Evolutionary conservation across 2,888 invertebrate species (phyloP).

Genomic region (Dilophus febrilis): DNA sequence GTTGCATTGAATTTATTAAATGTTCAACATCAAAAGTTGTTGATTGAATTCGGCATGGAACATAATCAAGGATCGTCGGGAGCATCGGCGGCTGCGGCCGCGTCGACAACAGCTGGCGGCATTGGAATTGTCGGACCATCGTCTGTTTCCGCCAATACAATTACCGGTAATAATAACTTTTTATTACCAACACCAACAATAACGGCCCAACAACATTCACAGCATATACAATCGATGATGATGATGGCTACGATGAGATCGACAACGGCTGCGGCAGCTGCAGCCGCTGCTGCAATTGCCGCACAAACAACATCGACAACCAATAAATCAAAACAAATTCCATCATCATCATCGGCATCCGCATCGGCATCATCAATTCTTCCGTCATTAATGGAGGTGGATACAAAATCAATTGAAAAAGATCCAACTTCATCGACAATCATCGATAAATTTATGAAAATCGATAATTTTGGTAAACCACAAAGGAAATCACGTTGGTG

Average conservation of each 20-base stretch:
- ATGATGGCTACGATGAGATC: constrained; percentile 4
- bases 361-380: constrained; percentile 18
- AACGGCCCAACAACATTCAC: too few species aligned
- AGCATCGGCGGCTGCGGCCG: background rate
- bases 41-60: constrained; percentile 27
- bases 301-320: background rate
- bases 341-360: constrained; percentile 8
- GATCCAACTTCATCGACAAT: constrained; percentile 27
- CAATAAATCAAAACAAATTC: background rate
- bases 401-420: constrained; percentile 26
- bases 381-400: constrained; percentile 27
- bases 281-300: background rate
- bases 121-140: constrained; percentile 5
- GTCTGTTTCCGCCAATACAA: background rate
- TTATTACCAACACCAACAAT: constrained; percentile 15
- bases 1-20: constrained; percentile 41
- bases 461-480: constrained; percentile 19
- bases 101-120: background rate
- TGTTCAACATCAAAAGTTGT: constrained; percentile 32
- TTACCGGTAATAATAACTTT: constrained; percentile 13
- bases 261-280: constrained; percentile 4
- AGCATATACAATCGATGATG: too few species aligned
- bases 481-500: constrained; percentile 29
- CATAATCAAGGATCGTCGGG: constrained; percentile 15
- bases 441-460: background rate